Evolutionary conservation across 2,113 vertebrate genomes (phyloP).

Genomic region (Desmodus rotundus): DNA sequence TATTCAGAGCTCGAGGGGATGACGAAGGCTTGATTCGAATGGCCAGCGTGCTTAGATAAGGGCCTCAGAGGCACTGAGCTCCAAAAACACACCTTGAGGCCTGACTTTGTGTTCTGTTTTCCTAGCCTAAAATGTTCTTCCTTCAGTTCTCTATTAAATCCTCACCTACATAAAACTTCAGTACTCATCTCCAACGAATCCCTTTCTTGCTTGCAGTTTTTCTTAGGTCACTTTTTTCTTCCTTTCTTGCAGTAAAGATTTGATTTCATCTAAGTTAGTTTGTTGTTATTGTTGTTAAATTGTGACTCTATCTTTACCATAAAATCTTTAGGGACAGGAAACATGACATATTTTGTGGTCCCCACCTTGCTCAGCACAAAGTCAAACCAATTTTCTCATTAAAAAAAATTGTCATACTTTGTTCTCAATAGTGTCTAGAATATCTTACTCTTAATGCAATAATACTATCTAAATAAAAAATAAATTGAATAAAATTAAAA

Average conservation of each 20-base stretch:
- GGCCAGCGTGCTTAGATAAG: neutral
- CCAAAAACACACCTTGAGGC: neutral
- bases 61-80: neutral
- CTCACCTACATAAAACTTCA: neutral
- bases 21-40: neutral
- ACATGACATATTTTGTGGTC: neutral
- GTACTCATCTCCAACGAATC: neutral
- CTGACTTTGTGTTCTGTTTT: neutral
- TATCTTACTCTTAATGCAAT: neutral
- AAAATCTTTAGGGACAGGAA: neutral
- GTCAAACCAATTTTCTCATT: neutral
- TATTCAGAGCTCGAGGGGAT: neutral
- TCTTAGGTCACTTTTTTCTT: neutral
- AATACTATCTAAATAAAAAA: neutral
- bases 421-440: neutral
- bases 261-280: neutral
- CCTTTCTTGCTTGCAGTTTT: neutral
- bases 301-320: neutral
- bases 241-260: neutral
- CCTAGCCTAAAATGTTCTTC: neutral
- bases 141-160: neutral
- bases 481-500: conserved; percentile 3
- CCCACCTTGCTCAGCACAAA: neutral
- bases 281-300: neutral
- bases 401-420: neutral